Evolutionary conservation across 2,888 invertebrate species (phyloP), one percentile per base, ranked within the genome.

Genomic region (Stictocephala bisonia): DNA sequence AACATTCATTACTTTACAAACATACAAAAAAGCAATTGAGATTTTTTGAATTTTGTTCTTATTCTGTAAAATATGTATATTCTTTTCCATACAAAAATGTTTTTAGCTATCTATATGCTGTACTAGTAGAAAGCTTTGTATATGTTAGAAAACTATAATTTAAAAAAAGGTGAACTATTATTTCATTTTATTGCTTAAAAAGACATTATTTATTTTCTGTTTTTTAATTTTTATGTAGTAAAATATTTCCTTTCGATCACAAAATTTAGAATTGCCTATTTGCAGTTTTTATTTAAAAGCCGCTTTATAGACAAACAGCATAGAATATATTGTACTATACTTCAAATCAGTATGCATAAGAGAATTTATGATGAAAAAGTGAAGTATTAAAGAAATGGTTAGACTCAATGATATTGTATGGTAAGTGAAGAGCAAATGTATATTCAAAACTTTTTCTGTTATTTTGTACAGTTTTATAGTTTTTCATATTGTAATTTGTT

Each of bases 41-140:
- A n/a, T n/a, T n/a, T n/a, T n/a, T n/a, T n/a, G n/a, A n/a, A n/a
- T n/a, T n/a, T n/a, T n/a, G n/a, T n/a, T n/a, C n/a, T n/a, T n/a
- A n/a, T n/a, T n/a, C n/a, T n/a, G n/a, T n/a, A n/a, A 64, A 64
- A 51, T 51, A 51, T 51, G 26, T 24, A 13, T 51, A 24, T 51
- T 26, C 13, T 51, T 26, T 51, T 4, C 20, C 27, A 27, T 51
- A 51, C 24, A 51, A 22, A 51, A 51, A 51, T n/a, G 26, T 51
- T 26, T 22, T 44, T 13, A 13, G 6, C 44, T 7, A 15, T 9
- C 3, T 6, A n/a, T 51, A 26, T 51, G 26, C 6, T 2, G 2
- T 3, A n/a, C 3, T 24, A 51, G 11, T n/a, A n/a, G n/a, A 51
- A 51, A 51, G 24, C 51, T 48, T 18, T 48, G 2, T 13, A 9